phyloP scores from a whole-genome alignment of 2,888 invertebrate species.

The Germaria angustata region DNA sequence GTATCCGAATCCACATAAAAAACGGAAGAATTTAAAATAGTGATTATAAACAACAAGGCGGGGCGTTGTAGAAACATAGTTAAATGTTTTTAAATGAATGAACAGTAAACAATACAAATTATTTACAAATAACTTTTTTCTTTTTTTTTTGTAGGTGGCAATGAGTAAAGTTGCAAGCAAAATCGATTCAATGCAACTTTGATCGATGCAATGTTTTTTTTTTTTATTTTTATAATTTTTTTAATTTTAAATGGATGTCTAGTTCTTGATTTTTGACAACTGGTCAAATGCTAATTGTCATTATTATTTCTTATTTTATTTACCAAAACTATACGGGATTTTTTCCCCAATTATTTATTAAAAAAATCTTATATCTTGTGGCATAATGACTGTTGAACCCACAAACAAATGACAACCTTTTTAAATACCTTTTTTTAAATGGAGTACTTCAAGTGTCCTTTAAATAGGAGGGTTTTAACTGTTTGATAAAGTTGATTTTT shows the following conservation, averaged over 20 bases:
- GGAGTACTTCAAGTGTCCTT: too few relatives aligned
- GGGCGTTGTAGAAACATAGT: constrained; percentile 19
- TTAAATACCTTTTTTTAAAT: too few relatives aligned
- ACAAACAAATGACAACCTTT: too few relatives aligned
- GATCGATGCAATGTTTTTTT: background rate
- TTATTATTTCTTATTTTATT: too few relatives aligned
- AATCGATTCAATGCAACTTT: background rate
- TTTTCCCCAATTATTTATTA: too few relatives aligned
- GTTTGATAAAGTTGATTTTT: too few relatives aligned
- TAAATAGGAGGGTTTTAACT: too few relatives aligned
- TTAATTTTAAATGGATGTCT: background rate
- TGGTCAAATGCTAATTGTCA: too few relatives aligned
- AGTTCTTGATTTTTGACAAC: background rate
- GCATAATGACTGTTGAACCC: too few relatives aligned
- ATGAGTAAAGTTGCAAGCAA: background rate
- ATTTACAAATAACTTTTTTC: background rate
- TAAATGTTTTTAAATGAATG: background rate
- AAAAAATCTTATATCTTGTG: too few relatives aligned
- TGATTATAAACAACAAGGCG: constrained; percentile 19
- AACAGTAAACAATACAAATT: background rate
- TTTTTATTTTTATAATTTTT: too few relatives aligned
- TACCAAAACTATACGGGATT: too few relatives aligned
- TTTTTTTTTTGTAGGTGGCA: background rate
- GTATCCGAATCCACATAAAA: constrained; percentile 51
- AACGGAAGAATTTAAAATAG: constrained; percentile 10